Evolutionary conservation across 2,113 vertebrate species (phyloP), one percentile per base, ranked within the genome.

Genomic region (Labeo rohita): DNA sequence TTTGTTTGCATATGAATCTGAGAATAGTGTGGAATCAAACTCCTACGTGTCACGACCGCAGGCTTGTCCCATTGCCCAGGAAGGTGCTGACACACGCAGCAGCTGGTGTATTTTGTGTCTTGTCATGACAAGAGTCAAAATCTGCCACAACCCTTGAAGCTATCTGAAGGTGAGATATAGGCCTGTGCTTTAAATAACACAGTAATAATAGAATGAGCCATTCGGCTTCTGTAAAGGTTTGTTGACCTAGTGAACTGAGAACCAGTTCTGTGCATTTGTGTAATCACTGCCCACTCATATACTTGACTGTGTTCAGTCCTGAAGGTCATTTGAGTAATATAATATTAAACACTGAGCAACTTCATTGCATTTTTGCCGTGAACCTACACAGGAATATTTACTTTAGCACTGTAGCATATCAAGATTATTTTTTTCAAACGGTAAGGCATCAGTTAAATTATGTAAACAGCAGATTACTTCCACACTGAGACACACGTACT

Each of bases 121-220:
- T 76, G 75, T 47, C 49, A 77, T 77, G 72, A 77, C 80, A 68
- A 78, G 39, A 83, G 50, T 76, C 6, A 77, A 83, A 52, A 77
- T 52, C 28, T 83, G n/a, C 18, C 18, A 47, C 73, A 56, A 39
- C 83, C 45, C 23, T 72, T 74, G 43, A 85, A 52, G 43, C 61
- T 82, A 45, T 54, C 28, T 72, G 50, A 78, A 76, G 13, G 16
- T 83, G 72, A 68, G 49, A 72, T 78, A 68, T 70, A 43, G 59
- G 28, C 13, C 12, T 66, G 12, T 49, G 50, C 59, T 77, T 66
- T 54, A 49, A 77, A 43, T 85, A 78, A 68, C 66, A 56, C n/a
- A 54, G 84, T 18, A 78, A 78, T 68, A n/a, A 54, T 78, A 77
- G 45, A 50, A 36, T 12, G 0, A 21, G 50, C 4, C 70, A n/a